Evolutionary conservation across 2,797 vertebrate species (phyloP).

Genomic region (Eospalax fontanierii): DNA sequence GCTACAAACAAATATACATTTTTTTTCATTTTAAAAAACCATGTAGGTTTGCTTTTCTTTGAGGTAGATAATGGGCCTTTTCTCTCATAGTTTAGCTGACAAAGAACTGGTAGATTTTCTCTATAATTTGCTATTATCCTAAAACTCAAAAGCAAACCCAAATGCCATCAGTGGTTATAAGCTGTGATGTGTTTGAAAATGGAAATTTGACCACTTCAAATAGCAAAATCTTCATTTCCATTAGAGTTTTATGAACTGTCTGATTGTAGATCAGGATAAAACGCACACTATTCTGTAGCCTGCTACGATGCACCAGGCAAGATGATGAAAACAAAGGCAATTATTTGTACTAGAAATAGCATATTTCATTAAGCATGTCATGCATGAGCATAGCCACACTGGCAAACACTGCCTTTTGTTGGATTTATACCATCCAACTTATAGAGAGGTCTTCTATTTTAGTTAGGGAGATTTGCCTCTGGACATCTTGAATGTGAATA

Average conservation of each 20-base stretch:
- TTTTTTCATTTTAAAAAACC: conserved; percentile 83
- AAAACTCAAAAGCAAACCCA: conserved; percentile 90
- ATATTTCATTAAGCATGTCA: conserved; percentile 81
- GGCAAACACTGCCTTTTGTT: conserved; percentile 20
- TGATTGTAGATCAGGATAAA: conserved; percentile 88
- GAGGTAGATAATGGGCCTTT: conserved; percentile 84
- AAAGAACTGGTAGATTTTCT: conserved; percentile 90
- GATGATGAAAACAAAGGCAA: conserved; percentile 88
- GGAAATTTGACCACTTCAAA: conserved; percentile 91
- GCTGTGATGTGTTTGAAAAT: conserved; percentile 90
- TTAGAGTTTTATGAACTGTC: conserved; percentile 90
- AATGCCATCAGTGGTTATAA: conserved; percentile 90
- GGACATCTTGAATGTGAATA: neutral
- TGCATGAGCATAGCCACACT: conserved; percentile 50
- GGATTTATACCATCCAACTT: conserved; percentile 59
- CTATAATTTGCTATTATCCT: conserved; percentile 91
- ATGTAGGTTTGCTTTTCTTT: conserved; percentile 84
- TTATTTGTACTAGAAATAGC: conserved; percentile 88
- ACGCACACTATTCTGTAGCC: conserved; percentile 81
- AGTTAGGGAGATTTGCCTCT: conserved; percentile 13
- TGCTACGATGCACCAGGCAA: conserved; percentile 77
- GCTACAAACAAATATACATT: conserved; percentile 87
- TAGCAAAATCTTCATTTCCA: conserved; percentile 90
- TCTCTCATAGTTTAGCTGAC: conserved; percentile 87
- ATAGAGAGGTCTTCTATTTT: conserved; percentile 52